A percentile compares a stretch with the other conserved stretches of the same genome.
Evolutionary conservation across 1,140 invertebrate genomes (phyloP).

Genomic region (Agrilus planipennis): DNA sequence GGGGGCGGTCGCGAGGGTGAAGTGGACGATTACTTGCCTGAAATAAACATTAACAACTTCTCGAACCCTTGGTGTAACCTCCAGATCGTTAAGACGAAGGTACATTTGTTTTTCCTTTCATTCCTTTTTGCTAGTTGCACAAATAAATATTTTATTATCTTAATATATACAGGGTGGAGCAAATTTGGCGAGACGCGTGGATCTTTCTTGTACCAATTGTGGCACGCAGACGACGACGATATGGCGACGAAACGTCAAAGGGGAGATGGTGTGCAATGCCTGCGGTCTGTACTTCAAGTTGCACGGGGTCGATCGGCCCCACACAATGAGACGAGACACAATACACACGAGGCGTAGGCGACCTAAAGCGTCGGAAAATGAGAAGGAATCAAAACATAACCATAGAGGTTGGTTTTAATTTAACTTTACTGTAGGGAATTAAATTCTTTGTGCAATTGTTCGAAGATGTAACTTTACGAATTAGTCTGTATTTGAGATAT

Average conservation of each 20-base stretch:
- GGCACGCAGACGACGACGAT: slow-evolving; percentile 85
- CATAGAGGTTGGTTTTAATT: too few relatives aligned
- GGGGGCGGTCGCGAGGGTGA: slow-evolving; percentile 23
- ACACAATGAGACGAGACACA: slow-evolving; percentile 92
- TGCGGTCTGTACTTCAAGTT: slow-evolving; percentile 90
- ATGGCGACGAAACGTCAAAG: slow-evolving; percentile 79
- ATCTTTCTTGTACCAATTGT: slow-evolving; percentile 70
- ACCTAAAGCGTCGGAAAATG: slow-evolving; percentile 50
- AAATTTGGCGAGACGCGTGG: slow-evolving; percentile 41
- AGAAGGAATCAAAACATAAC: too few relatives aligned
- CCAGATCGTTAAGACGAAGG: slow-evolving; percentile 26
- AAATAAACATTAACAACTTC: slow-evolving; percentile 36
- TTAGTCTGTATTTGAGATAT: too few relatives aligned
- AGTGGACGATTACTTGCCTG: slow-evolving; percentile 21
- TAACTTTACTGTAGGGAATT: too few relatives aligned
- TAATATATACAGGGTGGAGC: slow-evolving; percentile 15
- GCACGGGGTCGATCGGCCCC: slow-evolving; percentile 79
- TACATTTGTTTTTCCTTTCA: slow-evolving; percentile 8
- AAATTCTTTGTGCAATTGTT: too few relatives aligned
- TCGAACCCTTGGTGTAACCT: slow-evolving; percentile 31
- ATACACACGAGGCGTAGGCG: slow-evolving; percentile 91
- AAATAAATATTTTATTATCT: neutral
- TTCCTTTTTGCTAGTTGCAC: neutral
- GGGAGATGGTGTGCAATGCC: slow-evolving; percentile 90
- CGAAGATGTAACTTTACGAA: too few relatives aligned